Evolutionary conservation across 2,888 invertebrate species (phyloP).

Genomic region (Aporophyla nigra): DNA sequence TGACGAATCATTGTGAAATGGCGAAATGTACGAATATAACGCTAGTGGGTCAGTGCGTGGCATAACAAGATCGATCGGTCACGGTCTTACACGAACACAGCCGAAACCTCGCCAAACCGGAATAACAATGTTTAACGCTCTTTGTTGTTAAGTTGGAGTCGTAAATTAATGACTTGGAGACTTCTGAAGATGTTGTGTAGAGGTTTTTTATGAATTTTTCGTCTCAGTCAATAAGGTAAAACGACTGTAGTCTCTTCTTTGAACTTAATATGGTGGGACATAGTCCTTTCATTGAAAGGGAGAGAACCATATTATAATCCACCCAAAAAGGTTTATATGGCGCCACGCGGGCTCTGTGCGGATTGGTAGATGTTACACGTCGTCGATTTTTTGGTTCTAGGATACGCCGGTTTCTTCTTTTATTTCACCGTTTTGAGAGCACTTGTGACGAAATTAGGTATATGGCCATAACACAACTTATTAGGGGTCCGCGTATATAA

Average conservation of each 20-base stretch:
- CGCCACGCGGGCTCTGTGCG: too few relatives aligned
- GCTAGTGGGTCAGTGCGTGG: slow-evolving; percentile 71
- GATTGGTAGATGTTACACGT: too few relatives aligned
- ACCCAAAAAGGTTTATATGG: too few relatives aligned
- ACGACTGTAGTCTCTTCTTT: not conserved
- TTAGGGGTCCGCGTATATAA: too few relatives aligned
- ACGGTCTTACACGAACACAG: slow-evolving; percentile 75
- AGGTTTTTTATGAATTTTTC: not conserved
- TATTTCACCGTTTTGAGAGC: too few relatives aligned
- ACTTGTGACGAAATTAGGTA: too few relatives aligned
- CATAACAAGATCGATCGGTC: slow-evolving; percentile 76
- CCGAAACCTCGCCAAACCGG: slow-evolving; percentile 55
- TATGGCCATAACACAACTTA: too few relatives aligned
- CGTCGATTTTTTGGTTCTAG: too few relatives aligned
- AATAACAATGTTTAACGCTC: slow-evolving; percentile 26
- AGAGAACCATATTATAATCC: too few relatives aligned
- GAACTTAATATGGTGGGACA: too few relatives aligned
- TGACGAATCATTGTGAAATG: slow-evolving; percentile 50
- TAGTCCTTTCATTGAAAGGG: too few relatives aligned
- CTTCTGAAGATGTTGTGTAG: not conserved
- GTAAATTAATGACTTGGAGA: slow-evolving; percentile 24
- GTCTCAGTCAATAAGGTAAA: not conserved
- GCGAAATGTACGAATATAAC: slow-evolving; percentile 58
- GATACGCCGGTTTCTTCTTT: too few relatives aligned
- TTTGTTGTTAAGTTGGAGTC: slow-evolving; percentile 20